Conservation (phyloP, 2,113 vertebrate species). For the Sclerurus mexicanus region DNA sequence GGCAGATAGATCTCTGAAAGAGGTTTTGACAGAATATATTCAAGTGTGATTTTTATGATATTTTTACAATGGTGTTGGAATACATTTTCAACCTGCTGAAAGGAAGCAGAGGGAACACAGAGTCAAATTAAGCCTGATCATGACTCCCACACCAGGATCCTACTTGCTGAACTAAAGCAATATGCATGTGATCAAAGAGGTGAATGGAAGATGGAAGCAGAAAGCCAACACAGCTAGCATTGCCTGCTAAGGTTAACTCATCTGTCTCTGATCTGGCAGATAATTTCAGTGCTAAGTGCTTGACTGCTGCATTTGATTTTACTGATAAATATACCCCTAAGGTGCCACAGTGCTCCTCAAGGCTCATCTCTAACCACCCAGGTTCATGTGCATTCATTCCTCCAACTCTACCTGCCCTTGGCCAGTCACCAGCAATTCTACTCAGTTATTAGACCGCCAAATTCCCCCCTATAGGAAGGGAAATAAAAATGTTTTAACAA, state of each 20-base stretch:
- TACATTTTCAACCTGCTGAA: neutral
- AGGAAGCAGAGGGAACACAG: neutral
- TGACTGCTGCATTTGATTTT: neutral
- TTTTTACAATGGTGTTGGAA: neutral
- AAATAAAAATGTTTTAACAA: neutral
- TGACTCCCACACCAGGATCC: neutral
- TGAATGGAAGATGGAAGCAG: neutral
- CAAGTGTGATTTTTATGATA: neutral
- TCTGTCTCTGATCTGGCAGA: neutral
- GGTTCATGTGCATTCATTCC: neutral
- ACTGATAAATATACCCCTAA: neutral
- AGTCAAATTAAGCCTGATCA: neutral
- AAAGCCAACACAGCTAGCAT: neutral
- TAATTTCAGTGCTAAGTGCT: neutral
- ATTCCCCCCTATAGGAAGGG: neutral
- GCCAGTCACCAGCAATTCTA: neutral
- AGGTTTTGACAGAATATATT: neutral
- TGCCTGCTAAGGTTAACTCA: neutral
- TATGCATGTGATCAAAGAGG: neutral
- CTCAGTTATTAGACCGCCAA: neutral
- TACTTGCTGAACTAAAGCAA: neutral
- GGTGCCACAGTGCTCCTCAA: neutral
- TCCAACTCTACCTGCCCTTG: neutral
- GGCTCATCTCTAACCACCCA: neutral
- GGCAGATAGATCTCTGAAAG: neutral